phyloP scores from a whole-genome alignment of 2,888 invertebrate species.

The Nysson spinosus region DNA sequence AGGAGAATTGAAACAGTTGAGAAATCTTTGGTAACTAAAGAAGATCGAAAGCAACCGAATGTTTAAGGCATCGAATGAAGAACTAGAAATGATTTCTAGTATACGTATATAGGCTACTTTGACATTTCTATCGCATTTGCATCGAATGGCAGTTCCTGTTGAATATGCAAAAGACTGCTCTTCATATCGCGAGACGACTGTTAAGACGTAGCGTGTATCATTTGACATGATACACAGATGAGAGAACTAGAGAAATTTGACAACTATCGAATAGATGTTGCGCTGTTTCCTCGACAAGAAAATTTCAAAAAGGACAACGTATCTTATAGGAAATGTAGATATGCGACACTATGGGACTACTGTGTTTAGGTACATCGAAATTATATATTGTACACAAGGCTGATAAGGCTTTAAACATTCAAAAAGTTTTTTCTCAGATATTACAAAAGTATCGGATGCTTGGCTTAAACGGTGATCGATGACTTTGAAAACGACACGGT shows the following conservation, averaged over 20 bases:
- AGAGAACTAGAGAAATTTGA: constrained; percentile 40
- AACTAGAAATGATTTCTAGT: constrained; percentile 21
- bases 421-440: constrained; percentile 57
- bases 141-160: constrained; percentile 59
- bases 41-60: constrained; percentile 46
- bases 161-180: constrained; percentile 60
- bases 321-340: constrained; percentile 53
- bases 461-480: constrained; percentile 65
- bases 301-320: constrained; percentile 28
- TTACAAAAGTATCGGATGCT: constrained; percentile 67
- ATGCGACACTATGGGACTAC: constrained; percentile 52
- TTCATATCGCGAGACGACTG: constrained; percentile 66
- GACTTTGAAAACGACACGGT: no score
- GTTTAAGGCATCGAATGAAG: constrained; percentile 43
- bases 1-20: constrained; percentile 52
- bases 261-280: constrained; percentile 40
- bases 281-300: constrained; percentile 43
- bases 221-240: constrained; percentile 41
- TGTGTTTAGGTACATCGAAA: constrained; percentile 66
- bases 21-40: no score
- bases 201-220: constrained; percentile 51
- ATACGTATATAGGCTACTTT: constrained; percentile 52
- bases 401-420: constrained; percentile 61
- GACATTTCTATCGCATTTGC: constrained; percentile 55
- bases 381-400: constrained; percentile 60